A percentile compares a stretch with the other conserved stretches of the same genome.
phyloP scores from a whole-genome alignment of 2,113 vertebrate species.

The Sylvilagus bachmani region DNA sequence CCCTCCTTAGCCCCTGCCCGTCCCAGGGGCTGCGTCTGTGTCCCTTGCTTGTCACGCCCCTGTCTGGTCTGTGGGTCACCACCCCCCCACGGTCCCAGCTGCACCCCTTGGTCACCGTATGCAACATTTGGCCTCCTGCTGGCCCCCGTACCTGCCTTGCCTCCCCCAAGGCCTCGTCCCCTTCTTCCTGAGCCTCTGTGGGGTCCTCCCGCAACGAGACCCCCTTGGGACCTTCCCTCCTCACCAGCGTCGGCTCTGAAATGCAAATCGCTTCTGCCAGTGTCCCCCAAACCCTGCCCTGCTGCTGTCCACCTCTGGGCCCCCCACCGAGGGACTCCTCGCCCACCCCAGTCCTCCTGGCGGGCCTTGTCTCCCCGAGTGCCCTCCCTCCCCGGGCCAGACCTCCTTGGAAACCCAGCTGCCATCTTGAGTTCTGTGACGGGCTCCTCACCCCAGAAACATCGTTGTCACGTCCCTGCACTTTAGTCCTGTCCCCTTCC shows the following conservation, averaged over 20 bases:
- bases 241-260: accelerated
- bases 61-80: not conserved
- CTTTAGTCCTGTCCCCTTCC: no score
- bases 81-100: no score
- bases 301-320: not conserved
- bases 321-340: no score
- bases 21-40: not conserved
- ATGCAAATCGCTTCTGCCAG: not conserved
- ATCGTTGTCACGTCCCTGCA: accelerated
- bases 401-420: not conserved
- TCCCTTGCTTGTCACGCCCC: not conserved
- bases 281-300: accelerated
- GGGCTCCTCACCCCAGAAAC: not conserved
- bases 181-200: not conserved
- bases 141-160: not conserved
- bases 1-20: not conserved
- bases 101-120: accelerated
- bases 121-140: no score
- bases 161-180: not conserved
- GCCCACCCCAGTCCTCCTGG: not conserved
- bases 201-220: accelerated
- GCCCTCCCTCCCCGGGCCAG: not conserved
- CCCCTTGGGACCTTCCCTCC: not conserved
- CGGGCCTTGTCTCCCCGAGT: not conserved
- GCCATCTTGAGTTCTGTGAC: not conserved